Conservation (phyloP, 2,888 invertebrate species). For the Molanna angustata region DNA sequence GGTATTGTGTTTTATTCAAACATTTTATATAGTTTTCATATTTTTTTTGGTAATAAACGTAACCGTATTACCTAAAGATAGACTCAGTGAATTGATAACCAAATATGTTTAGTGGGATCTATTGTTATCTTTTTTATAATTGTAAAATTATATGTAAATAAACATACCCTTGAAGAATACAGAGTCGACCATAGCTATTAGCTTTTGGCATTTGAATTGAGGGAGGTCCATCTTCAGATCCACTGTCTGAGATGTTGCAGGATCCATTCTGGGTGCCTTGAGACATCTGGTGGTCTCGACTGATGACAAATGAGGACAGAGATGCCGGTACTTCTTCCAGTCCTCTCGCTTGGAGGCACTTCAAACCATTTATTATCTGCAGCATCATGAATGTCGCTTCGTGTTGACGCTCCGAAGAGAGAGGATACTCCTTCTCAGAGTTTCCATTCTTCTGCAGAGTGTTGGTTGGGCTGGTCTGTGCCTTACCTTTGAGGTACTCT, state of each 20-base stretch:
- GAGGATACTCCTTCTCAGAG: slow-evolving; percentile 45
- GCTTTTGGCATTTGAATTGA: slow-evolving; percentile 53
- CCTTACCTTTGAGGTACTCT: slow-evolving; percentile 56
- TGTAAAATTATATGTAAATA: no score
- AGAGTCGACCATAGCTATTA: slow-evolving; percentile 60
- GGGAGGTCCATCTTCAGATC: slow-evolving; percentile 47
- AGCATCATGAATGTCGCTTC: slow-evolving; percentile 77
- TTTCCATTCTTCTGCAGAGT: slow-evolving; percentile 45
- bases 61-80: no score
- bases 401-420: slow-evolving; percentile 52
- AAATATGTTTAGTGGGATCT: no score
- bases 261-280: slow-evolving; percentile 24
- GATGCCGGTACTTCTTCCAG: slow-evolving; percentile 74
- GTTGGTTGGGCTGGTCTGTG: slow-evolving; percentile 44
- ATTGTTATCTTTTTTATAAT: no score
- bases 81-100: no score
- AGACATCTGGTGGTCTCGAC: slow-evolving; percentile 54
- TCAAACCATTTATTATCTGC: slow-evolving; percentile 77
- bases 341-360: slow-evolving; percentile 78
- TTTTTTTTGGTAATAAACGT: no score
- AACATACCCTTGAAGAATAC: slow-evolving; percentile 71
- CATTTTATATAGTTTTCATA: no score
- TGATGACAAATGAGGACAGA: slow-evolving; percentile 69
- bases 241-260: slow-evolving; percentile 39
- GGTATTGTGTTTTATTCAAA: no score